Conservation (phyloP, 37 sponge, comb jelly and placozoan species). For the Haliclona indistincta region DNA sequence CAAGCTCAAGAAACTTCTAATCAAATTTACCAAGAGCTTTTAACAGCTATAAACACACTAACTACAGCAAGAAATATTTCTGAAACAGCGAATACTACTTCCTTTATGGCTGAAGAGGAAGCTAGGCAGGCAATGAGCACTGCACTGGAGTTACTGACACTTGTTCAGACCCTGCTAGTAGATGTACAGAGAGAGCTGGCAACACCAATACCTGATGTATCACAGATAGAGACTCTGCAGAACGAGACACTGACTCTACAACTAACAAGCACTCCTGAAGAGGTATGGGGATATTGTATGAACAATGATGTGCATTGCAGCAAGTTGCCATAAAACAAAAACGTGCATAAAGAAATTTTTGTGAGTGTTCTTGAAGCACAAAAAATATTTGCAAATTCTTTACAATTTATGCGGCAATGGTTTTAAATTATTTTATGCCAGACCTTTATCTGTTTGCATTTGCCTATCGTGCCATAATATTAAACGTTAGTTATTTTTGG, state of each 20-base stretch:
- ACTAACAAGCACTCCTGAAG: slow-evolving; percentile 1
- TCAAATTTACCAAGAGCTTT: not conserved
- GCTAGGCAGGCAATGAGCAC: not conserved
- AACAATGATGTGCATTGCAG: too few species aligned
- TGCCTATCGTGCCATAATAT: too few species aligned
- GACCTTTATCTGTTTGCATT: too few species aligned
- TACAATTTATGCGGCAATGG: too few species aligned
- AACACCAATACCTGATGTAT: slow-evolving; percentile 3
- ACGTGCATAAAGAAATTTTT: too few species aligned
- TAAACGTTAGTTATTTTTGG: too few species aligned
- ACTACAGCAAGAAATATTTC: not conserved
- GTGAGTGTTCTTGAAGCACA: too few species aligned
- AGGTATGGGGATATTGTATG: not conserved
- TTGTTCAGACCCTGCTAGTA: not conserved
- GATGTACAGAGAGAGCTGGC: slow-evolving; percentile 17
- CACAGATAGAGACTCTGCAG: slow-evolving; percentile 26
- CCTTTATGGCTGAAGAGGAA: not conserved
- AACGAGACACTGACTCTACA: slow-evolving; percentile 40
- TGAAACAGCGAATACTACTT: not conserved
- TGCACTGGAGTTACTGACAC: slow-evolving; percentile 4
- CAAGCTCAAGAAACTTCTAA: not conserved
- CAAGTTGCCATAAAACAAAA: too few species aligned
- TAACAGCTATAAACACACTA: not conserved
- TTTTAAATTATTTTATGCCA: too few species aligned
- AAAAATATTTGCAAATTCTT: too few species aligned